Evolutionary conservation across 2,888 invertebrate species (phyloP).

Genomic region (Yponomeuta cagnagella): DNA sequence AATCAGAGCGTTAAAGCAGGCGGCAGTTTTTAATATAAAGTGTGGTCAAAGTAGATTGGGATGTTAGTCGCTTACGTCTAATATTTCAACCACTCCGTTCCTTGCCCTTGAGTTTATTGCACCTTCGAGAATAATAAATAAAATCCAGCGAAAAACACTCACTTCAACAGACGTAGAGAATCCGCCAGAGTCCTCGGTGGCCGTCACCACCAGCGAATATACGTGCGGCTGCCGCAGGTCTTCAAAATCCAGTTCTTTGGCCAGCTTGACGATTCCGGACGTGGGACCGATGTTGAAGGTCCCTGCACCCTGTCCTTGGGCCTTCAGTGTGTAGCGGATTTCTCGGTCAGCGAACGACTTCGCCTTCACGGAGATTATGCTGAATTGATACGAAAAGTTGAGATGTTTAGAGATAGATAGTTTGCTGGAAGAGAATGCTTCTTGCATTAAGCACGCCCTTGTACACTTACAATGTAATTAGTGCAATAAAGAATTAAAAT

Average conservation of each 20-base stretch:
- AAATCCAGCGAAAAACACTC: constrained; percentile 20
- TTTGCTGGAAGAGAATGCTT: too few species aligned
- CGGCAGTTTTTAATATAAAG: too few species aligned
- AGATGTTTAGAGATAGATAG: not conserved
- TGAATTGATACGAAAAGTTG: constrained; percentile 59
- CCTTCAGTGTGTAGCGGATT: constrained; percentile 96
- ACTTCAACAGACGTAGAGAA: constrained; percentile 97
- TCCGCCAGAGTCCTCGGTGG: constrained; percentile 98
- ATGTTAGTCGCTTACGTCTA: too few species aligned
- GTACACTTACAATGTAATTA: too few species aligned
- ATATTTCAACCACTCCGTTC: too few species aligned
- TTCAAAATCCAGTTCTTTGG: constrained; percentile 97
- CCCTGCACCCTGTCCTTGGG: constrained; percentile 94
- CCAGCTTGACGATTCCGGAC: constrained; percentile 95
- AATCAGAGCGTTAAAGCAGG: too few species aligned
- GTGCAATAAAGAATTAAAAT: too few species aligned
- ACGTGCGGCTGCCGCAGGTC: constrained; percentile 95
- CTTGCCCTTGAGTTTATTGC: not conserved
- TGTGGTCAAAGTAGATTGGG: too few species aligned
- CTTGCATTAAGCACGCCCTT: too few species aligned
- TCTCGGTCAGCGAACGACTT: constrained; percentile 98
- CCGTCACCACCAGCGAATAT: constrained; percentile 93
- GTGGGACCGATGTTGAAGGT: constrained; percentile 97
- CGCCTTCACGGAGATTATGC: constrained; percentile 97
- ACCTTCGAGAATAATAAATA: not conserved